Evolutionary conservation across 2,797 vertebrate genomes (phyloP), one percentile per base, ranked within the genome.

Genomic region (Manis crassicaudata): DNA sequence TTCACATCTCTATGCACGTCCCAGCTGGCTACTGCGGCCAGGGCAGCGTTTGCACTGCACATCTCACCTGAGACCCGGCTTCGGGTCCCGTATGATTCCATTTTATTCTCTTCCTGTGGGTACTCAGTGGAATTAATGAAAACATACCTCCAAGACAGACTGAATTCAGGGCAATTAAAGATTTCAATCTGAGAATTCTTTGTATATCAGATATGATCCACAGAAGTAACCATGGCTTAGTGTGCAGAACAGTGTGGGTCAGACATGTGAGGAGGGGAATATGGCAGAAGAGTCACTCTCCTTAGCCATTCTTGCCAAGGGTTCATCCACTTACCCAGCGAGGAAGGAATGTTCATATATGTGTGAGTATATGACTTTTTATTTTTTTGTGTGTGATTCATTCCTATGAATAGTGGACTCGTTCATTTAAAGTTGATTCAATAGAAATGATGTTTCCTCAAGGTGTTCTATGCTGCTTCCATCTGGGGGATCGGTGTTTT

Each of bases 181-280:
- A 40, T 67, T 79, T 17, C 32, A 35, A 32, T 46, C 21, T 50
- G 40, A 82, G 58, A 60, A 25, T 85, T 92, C n/a, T 35, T 94
- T 92, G 50, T 67, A 17, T 73, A 46, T 72, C 17, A 67, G 32
- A 21, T 18, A n/a, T 50, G 27, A 58, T 27, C 18, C 14, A 72
- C 54, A 9, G 0, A 70, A 21, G 6, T 27, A 56, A 70, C 40
- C 25, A 6, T 29, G 25, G 10, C 0, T 0, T 20, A 27, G 14
- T 35, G 6, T 18, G 1, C 32, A 37, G 86, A 50, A 6, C 72
- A n/a, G 2, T 62, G 54, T 84, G 37, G 4, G 25, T 18, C 11
- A 6, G 25, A 72, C 35, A n/a, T 2, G 0, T 25, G 63, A 46
- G 2, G 56, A 27, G n/a, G n/a, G 58, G 5, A 92, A 11, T 35